phyloP scores from a whole-genome alignment of 2,797 vertebrate genomes.

The Mormyrus proboscirostris region DNA sequence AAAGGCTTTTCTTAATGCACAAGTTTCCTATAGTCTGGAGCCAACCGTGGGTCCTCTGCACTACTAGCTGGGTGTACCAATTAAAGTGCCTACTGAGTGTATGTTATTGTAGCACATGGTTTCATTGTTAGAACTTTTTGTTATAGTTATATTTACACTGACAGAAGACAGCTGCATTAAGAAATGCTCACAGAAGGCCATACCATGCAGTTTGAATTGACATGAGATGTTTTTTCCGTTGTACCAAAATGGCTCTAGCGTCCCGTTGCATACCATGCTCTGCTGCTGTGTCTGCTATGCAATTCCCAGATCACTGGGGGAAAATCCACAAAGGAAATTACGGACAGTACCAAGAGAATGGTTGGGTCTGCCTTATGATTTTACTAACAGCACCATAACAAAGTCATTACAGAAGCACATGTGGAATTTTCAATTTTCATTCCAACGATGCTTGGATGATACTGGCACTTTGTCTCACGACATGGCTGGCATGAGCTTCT shows the following conservation, averaged over 20 bases:
- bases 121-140: not conserved
- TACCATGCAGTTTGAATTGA: not conserved
- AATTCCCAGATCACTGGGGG: slow-evolving; percentile 52
- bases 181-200: not conserved
- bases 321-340: slow-evolving; percentile 5
- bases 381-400: not conserved
- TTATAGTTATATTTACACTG: not conserved
- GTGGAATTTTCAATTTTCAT: slow-evolving; percentile 14
- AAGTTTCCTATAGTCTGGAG: not conserved
- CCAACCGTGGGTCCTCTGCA: not conserved
- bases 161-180: not conserved
- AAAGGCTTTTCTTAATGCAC: not conserved
- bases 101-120: not conserved
- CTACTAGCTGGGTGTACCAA: not conserved
- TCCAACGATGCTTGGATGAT: slow-evolving; percentile 18
- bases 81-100: not conserved
- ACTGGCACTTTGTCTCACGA: slow-evolving; percentile 15
- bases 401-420: slow-evolving; percentile 21
- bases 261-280: not conserved
- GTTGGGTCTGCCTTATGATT: not conserved
- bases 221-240: not conserved
- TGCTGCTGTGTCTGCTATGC: slow-evolving; percentile 70
- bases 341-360: not conserved
- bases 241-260: not conserved
- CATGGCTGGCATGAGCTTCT: slow-evolving; percentile 14